phyloP scores from a whole-genome alignment of 2,888 invertebrate genomes.

The Allophyes oxyacanthae region DNA sequence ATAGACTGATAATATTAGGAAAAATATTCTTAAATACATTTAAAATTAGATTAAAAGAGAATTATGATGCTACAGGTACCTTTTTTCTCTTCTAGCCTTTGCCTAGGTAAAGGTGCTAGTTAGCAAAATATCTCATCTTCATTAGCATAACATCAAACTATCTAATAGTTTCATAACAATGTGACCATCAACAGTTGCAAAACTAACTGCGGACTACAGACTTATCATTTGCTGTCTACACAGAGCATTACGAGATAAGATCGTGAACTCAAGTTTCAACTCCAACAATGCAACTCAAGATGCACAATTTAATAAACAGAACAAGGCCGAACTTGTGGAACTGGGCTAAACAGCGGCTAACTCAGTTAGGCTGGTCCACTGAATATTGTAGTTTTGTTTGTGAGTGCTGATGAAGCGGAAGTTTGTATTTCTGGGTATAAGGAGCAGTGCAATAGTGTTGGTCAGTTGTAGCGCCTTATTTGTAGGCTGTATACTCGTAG shows the following conservation, averaged over 20 bases:
- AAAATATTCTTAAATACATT: too few relatives aligned
- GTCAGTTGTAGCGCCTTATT: too few relatives aligned
- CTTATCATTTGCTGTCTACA: conserved; percentile 11
- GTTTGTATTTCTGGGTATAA: conserved; percentile 7
- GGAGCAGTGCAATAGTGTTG: too few relatives aligned
- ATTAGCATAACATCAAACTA: background rate
- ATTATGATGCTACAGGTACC: too few relatives aligned
- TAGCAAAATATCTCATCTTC: too few relatives aligned
- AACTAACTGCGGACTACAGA: conserved; percentile 10
- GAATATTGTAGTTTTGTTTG: conserved; percentile 25
- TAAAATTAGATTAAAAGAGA: too few relatives aligned
- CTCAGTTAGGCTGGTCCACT: conserved; percentile 38
- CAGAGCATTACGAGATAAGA: conserved; percentile 30
- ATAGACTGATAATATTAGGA: too few relatives aligned
- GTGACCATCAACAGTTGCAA: conserved; percentile 6
- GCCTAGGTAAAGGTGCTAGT: too few relatives aligned
- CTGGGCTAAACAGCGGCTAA: conserved; percentile 48
- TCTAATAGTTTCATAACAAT: conserved; percentile 1
- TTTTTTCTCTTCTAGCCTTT: too few relatives aligned
- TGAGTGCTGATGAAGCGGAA: conserved; percentile 18
- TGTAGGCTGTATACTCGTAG: too few relatives aligned
- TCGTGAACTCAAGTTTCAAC: conserved; percentile 14
- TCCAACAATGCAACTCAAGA: conserved; percentile 40
- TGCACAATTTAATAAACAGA: conserved; percentile 50
- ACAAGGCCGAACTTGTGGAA: conserved; percentile 37